These are phyloP conservation scores for Ctenoplectra terminalis DNA, from an alignment of 1,140 invertebrate species.

Conservation along the genomic window DNA sequence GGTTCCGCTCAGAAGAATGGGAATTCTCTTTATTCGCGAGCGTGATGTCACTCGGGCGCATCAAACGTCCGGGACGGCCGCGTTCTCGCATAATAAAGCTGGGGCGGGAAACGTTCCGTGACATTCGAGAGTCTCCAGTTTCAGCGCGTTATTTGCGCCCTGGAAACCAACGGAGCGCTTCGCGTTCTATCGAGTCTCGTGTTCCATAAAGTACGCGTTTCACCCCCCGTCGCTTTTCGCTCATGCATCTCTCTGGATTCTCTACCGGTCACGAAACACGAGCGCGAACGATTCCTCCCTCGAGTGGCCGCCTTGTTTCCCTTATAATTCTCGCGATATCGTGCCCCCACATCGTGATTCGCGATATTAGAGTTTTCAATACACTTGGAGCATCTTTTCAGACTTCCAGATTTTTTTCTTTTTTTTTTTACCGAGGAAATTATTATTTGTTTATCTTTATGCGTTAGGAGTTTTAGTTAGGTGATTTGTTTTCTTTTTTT, in stretches of 20 bases:
- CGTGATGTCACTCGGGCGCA: background rate
- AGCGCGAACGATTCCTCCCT: background rate
- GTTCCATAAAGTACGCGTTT: conserved; percentile 11
- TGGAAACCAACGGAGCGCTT: conserved; percentile 7
- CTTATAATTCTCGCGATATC: background rate
- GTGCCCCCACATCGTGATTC: no score
- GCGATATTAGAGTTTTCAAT: background rate
- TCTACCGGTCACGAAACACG: background rate
- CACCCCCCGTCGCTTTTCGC: background rate
- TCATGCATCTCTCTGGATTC: background rate
- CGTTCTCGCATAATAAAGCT: conserved; percentile 41
- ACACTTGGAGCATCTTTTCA: background rate
- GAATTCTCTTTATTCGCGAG: conserved; percentile 15
- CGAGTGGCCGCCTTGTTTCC: background rate
- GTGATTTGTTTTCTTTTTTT: no score
- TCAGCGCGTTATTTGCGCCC: conserved; percentile 41
- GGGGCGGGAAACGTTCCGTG: conserved; percentile 23
- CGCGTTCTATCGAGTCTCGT: conserved; percentile 35
- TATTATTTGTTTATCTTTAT: no score
- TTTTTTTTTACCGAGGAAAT: no score
- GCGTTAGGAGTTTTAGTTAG: no score
- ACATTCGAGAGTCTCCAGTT: conserved; percentile 34
- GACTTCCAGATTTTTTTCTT: no score
- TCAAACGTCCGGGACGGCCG: conserved; percentile 22
- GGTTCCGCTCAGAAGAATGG: conserved; percentile 22